Evolutionary conservation across 2,113 vertebrate genomes (phyloP), one percentile per base, ranked within the genome.

Genomic region (Semicossyphus pulcher): DNA sequence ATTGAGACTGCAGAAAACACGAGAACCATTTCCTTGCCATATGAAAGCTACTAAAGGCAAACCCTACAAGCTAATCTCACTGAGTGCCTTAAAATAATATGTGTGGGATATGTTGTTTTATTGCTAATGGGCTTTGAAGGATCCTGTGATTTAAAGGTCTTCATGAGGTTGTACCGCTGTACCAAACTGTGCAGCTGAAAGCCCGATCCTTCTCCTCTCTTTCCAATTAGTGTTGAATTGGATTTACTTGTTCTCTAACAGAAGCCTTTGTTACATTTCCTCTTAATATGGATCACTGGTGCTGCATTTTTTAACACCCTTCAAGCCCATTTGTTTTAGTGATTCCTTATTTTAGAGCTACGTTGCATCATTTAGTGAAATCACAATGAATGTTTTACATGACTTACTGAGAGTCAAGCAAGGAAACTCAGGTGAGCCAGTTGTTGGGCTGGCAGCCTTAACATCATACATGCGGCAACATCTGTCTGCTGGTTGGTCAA

Each of bases 1-100:
- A 75, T 69, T 78, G 51, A 75, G 34, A 53, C 18, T 28, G 32
- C 54, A 51, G 78, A 70, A 80, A 51, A 25, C 23, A 70, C 31
- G 20, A 64, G 16, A 21, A 75, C n/a, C 8, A 56, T 72, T 72
- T 80, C 65, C 44, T 65, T 45, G 20, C 14, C n/a, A 28, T 54
- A 72, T 67, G 18, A 65, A 66, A 65, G 25, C 41, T 68, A 45
- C 9, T 10, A 6, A 28, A 49, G 42, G 15, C 47, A 20, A 42
- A 59, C 69, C 26, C 45, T 45, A 57, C 59, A 76, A 32, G 5
- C 51, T 58, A 47, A 48, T 62, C 25, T 59, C n/a, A 26, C 31
- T 52, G n/a, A 76, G 36, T 53, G 42, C 48, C 21, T 37, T 75
- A 45, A 47, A 72, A 62, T 47, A 39, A 23, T 16, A 21, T 62